Conservation (phyloP, 2,113 vertebrate species). For the Pachypanchax playfairii region DNA sequence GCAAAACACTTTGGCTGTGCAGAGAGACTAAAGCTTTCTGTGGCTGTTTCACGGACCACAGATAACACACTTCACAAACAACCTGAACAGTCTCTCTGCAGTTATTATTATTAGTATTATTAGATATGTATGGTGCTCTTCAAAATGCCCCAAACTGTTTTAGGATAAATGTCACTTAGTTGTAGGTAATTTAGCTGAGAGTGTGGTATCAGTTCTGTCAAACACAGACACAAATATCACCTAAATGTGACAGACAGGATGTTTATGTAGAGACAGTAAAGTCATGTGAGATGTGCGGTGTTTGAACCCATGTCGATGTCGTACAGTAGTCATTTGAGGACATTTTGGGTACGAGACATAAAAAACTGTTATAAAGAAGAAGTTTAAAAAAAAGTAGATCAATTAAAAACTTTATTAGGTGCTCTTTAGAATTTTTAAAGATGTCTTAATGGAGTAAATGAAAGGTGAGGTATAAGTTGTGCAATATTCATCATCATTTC, state of each 20-base stretch:
- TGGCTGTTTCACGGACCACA: slow-evolving; percentile 22
- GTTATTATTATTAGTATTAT: slow-evolving; percentile 24
- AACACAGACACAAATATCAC: slow-evolving; percentile 27
- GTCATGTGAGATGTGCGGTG: slow-evolving; percentile 46
- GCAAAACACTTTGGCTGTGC: slow-evolving; percentile 44
- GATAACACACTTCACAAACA: slow-evolving; percentile 6
- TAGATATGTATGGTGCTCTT: slow-evolving; percentile 62
- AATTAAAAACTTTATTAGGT: slow-evolving; percentile 17
- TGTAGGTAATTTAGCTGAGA: slow-evolving; percentile 47
- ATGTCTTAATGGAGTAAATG: slow-evolving; percentile 12
- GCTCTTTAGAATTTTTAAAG: slow-evolving; percentile 49
- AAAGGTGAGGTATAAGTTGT: slow-evolving; percentile 20
- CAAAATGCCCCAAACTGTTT: slow-evolving; percentile 35
- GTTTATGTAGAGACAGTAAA: slow-evolving; percentile 38
- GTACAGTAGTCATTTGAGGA: slow-evolving; percentile 37
- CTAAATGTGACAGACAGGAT: slow-evolving; percentile 11
- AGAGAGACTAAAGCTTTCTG: too few relatives aligned
- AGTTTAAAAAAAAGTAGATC: slow-evolving; percentile 9
- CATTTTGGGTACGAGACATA: slow-evolving; percentile 17
- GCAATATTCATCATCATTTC: slow-evolving; percentile 39
- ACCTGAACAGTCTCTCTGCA: slow-evolving; percentile 5
- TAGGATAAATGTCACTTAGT: slow-evolving; percentile 37
- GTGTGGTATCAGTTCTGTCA: slow-evolving; percentile 42
- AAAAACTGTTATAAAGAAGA: background rate
- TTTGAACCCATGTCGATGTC: slow-evolving; percentile 40